phyloP scores from a whole-genome alignment of 1,140 invertebrate genomes.

The Drosophila carrolli region DNA sequence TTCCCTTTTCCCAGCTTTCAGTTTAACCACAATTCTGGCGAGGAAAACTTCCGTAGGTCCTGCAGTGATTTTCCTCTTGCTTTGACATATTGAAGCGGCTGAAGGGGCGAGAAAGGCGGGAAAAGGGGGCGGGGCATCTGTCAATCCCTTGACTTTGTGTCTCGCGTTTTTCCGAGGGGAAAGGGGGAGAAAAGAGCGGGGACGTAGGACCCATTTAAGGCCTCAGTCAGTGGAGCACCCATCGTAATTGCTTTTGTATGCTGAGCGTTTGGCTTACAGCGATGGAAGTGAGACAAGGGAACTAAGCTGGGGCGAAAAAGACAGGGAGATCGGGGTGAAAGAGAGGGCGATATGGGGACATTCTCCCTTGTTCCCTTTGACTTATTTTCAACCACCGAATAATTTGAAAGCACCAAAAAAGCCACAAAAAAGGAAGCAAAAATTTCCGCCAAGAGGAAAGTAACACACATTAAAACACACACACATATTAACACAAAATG shows the following conservation, averaged over 20 bases:
- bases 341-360: neutral
- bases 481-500: slow-evolving; percentile 7
- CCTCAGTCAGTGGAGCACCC: slow-evolving; percentile 22
- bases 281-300: slow-evolving; percentile 40
- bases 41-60: slow-evolving; percentile 27
- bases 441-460: slow-evolving; percentile 49
- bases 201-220: slow-evolving; percentile 14
- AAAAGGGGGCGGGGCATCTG: slow-evolving; percentile 24
- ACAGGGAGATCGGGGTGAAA: neutral
- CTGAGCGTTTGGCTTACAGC: slow-evolving; percentile 49
- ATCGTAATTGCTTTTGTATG: slow-evolving; percentile 68
- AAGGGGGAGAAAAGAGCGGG: neutral
- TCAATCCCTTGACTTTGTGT: slow-evolving; percentile 42
- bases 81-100: slow-evolving; percentile 35
- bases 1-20: neutral
- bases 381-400: slow-evolving; percentile 41
- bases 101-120: neutral
- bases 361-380: slow-evolving; percentile 4
- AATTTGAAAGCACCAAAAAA: slow-evolving; percentile 40
- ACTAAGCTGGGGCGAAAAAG: slow-evolving; percentile 14
- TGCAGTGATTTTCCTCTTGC: slow-evolving; percentile 26
- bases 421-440: slow-evolving; percentile 44
- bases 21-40: slow-evolving; percentile 25
- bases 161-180: slow-evolving; percentile 5
- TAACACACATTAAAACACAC: slow-evolving; percentile 36